phyloP scores from a whole-genome alignment of 1,140 invertebrate species.

The Trichoplusia ni region DNA sequence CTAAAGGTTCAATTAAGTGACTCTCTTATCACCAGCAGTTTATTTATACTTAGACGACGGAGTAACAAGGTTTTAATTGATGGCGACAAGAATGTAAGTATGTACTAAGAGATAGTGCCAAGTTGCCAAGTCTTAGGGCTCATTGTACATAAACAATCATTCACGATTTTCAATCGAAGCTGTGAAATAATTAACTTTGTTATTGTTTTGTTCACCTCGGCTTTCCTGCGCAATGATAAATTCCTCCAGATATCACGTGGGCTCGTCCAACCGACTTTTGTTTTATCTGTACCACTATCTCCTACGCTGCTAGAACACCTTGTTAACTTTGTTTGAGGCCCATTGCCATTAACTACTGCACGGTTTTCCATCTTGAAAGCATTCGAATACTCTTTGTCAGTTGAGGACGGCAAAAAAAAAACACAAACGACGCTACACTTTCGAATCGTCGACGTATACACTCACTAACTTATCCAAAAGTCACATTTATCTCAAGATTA shows the following conservation, averaged over 20 bases:
- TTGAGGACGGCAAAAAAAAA: conserved; percentile 26
- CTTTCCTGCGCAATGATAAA: conserved; percentile 73
- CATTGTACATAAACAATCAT: background rate
- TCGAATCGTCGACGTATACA: no score
- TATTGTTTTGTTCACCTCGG: conserved; percentile 63
- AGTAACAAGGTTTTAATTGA: conserved; percentile 32
- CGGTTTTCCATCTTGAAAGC: conserved; percentile 68
- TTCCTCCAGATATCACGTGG: conserved; percentile 77
- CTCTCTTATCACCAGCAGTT: conserved; percentile 30
- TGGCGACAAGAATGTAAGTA: conserved; percentile 9
- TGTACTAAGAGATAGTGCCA: conserved; percentile 8
- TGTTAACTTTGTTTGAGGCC: conserved; percentile 61
- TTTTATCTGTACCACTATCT: conserved; percentile 66
- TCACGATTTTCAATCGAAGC: background rate
- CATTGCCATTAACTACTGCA: conserved; percentile 54
- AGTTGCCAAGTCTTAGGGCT: conserved; percentile 23
- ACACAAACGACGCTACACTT: conserved; percentile 30
- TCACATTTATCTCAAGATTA: conserved; percentile 20
- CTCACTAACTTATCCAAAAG: conserved; percentile 33
- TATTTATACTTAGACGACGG: conserved; percentile 48
- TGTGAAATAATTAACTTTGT: background rate
- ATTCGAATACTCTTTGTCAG: conserved; percentile 34
- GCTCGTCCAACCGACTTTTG: conserved; percentile 73
- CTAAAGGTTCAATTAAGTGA: conserved; percentile 22
- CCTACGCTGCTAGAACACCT: conserved; percentile 73